Conservation (phyloP, 2,888 invertebrate genomes). For the Dryadula phaetusa region DNA sequence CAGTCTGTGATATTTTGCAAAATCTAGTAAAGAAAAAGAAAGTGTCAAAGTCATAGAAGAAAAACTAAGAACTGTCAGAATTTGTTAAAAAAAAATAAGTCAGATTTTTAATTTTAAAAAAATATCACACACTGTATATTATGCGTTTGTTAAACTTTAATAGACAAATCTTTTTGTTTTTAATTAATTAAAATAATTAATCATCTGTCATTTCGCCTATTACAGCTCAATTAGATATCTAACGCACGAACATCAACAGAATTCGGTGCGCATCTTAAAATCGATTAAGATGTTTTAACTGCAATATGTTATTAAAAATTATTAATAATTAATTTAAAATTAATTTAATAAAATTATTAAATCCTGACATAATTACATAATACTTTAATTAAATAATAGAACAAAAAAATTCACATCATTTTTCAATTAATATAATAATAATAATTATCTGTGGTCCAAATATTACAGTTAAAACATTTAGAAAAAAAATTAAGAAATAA, state of each 20-base stretch:
- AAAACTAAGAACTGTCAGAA: neutral
- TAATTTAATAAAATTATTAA: constrained; percentile 11
- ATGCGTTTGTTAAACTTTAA: constrained; percentile 19
- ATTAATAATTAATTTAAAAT: constrained; percentile 10
- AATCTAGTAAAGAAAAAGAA: neutral
- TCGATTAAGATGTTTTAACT: constrained; percentile 29
- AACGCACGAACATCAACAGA: constrained; percentile 48
- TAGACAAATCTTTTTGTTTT: constrained; percentile 22
- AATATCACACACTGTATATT: constrained; percentile 18
- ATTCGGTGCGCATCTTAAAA: constrained; percentile 51
- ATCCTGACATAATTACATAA: constrained; percentile 25
- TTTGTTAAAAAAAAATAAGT: neutral
- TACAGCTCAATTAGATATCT: constrained; percentile 8
- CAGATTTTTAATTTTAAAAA: neutral
- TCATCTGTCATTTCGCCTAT: constrained; percentile 8
- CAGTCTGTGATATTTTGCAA: constrained; percentile 10
- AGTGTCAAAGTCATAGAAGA: neutral
- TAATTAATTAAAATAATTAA: constrained; percentile 12
- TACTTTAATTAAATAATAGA: constrained; percentile 25
- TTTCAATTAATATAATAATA: constrained; percentile 12
- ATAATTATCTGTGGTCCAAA: constrained; percentile 23
- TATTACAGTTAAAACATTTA: constrained; percentile 39
- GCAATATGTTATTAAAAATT: constrained; percentile 24
- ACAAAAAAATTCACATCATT: constrained; percentile 13
- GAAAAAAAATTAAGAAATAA: constrained; percentile 23